Evolutionary conservation across 2,797 vertebrate species (phyloP).

Genomic region (Poeciliopsis turneri): DNA sequence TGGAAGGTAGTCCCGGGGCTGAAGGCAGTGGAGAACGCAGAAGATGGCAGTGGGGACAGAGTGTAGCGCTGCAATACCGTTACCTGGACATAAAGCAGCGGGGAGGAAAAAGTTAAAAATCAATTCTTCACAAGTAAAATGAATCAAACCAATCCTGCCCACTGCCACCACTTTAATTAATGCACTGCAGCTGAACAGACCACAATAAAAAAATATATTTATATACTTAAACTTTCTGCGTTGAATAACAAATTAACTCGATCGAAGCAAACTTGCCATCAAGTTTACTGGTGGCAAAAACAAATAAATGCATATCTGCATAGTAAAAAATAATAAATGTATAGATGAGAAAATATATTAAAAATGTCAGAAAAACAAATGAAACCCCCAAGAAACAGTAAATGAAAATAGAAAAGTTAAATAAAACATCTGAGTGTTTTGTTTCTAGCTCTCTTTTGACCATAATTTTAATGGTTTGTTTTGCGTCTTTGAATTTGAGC

Average conservation of each 20-base stretch:
- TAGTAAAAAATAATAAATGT: not conserved
- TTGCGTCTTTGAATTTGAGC: not conserved
- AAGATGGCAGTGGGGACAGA: slow-evolving; percentile 98
- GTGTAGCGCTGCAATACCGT: slow-evolving; percentile 92
- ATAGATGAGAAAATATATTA: not conserved
- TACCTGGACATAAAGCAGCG: slow-evolving; percentile 78
- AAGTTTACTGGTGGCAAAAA: not conserved
- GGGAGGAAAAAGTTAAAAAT: not conserved
- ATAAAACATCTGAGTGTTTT: not conserved
- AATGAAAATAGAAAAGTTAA: not conserved
- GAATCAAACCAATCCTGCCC: not conserved
- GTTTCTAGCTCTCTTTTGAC: not conserved
- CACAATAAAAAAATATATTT: not conserved
- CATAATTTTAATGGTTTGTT: not conserved
- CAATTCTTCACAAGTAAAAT: not conserved
- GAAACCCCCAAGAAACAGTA: not conserved
- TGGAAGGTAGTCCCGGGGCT: slow-evolving; percentile 88
- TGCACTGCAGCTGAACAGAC: not conserved
- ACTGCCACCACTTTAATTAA: not conserved
- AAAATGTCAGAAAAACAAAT: not conserved
- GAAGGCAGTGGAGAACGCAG: slow-evolving; percentile 94
- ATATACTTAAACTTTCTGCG: not conserved
- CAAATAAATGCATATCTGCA: not conserved
- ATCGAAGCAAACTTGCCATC: too few relatives aligned
- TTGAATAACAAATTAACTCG: too few relatives aligned